A percentile compares a stretch with the other conserved stretches of the same genome.
Evolutionary conservation across 2,113 vertebrate genomes (phyloP).

Genomic region (Sinocyclocheilus rhinocerous): DNA sequence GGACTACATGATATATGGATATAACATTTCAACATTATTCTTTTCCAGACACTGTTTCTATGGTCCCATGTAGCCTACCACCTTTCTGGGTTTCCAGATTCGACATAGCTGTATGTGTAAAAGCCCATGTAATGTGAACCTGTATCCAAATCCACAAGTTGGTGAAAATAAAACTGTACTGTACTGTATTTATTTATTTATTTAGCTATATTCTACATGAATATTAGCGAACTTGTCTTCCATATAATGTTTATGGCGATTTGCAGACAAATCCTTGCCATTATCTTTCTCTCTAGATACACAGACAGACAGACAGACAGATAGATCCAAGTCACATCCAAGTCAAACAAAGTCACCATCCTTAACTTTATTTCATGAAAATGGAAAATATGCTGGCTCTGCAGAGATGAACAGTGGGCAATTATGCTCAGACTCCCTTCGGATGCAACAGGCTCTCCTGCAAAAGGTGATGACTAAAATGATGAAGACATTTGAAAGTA

Average conservation of each 20-base stretch:
- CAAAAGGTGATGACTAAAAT: constrained; percentile 33
- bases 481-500: neutral
- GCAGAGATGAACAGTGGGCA: neutral
- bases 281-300: too few relatives aligned
- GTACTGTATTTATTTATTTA: too few relatives aligned
- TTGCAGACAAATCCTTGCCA: too few relatives aligned
- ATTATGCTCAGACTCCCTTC: neutral
- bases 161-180: neutral
- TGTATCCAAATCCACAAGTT: neutral
- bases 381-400: neutral
- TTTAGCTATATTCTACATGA: too few relatives aligned
- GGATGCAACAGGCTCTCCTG: neutral
- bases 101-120: too few relatives aligned
- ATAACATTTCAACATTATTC: neutral
- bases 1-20: neutral
- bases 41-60: neutral
- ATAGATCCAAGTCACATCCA: neutral
- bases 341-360: neutral
- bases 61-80: too few relatives aligned
- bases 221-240: too few relatives aligned
- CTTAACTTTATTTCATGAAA: neutral
- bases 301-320: too few relatives aligned
- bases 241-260: too few relatives aligned
- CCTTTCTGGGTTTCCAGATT: neutral
- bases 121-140: too few relatives aligned